Percentiles rank a stretch among this genome's conserved stretches.
Evolutionary conservation across 1,140 invertebrate genomes (phyloP).

Genomic region (Pectinophora gossypiella): DNA sequence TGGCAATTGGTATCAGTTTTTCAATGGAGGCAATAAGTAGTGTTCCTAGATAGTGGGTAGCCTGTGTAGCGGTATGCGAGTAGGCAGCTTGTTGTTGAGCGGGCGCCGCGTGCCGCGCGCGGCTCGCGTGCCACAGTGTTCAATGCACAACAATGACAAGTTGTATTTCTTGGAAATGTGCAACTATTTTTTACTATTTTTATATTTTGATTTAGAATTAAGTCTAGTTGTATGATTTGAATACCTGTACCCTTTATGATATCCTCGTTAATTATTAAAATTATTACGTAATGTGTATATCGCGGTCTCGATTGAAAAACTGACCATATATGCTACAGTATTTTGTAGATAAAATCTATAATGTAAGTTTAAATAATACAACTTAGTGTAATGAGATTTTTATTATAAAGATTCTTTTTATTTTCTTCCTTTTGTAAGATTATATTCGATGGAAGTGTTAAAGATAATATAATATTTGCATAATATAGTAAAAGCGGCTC

Average conservation of each 20-base stretch:
- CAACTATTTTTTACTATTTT: slow-evolving; percentile 75
- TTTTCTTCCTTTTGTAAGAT: slow-evolving; percentile 74
- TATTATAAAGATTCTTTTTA: slow-evolving; percentile 73
- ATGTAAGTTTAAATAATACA: slow-evolving; percentile 70
- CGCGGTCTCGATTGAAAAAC: slow-evolving; percentile 59
- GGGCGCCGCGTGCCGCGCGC: not conserved
- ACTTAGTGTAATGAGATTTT: slow-evolving; percentile 73
- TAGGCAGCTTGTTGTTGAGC: slow-evolving; percentile 15
- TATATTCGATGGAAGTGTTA: slow-evolving; percentile 75
- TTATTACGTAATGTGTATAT: slow-evolving; percentile 53
- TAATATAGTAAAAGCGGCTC: slow-evolving; percentile 81
- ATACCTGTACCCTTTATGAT: slow-evolving; percentile 66
- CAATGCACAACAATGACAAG: slow-evolving; percentile 60
- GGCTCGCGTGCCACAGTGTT: not conserved
- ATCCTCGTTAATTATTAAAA: slow-evolving; percentile 58
- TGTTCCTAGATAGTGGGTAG: slow-evolving; percentile 21
- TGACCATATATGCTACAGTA: slow-evolving; percentile 64
- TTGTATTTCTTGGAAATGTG: slow-evolving; percentile 62
- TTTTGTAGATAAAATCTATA: slow-evolving; percentile 75
- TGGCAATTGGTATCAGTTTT: slow-evolving; percentile 58
- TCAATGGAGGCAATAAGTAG: slow-evolving; percentile 52
- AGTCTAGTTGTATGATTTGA: slow-evolving; percentile 71
- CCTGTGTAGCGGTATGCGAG: slow-evolving; percentile 36
- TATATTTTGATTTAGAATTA: slow-evolving; percentile 74
- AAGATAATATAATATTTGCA: slow-evolving; percentile 73